A percentile compares a stretch with the other conserved stretches of the same genome.
Conservation (phyloP, 2,888 invertebrate genomes). For the Polietes domitor region DNA sequence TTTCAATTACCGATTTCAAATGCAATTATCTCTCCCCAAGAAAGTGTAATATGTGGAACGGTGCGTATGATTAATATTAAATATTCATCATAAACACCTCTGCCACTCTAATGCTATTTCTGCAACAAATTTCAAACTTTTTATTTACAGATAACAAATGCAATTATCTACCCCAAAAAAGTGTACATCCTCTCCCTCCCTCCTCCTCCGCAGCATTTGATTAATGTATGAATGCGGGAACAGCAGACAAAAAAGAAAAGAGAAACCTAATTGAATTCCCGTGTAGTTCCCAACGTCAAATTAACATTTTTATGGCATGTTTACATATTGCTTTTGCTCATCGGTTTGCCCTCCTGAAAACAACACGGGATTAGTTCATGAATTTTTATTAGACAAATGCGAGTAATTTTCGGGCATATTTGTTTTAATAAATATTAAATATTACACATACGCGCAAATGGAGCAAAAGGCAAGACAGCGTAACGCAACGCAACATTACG, state of each 20-base stretch:
- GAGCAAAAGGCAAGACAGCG: not conserved
- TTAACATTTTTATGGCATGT: conserved; percentile 9
- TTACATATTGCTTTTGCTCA: not conserved
- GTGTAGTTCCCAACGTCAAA: not conserved
- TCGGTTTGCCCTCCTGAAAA: not conserved
- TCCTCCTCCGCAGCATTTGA: no score
- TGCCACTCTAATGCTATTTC: no score
- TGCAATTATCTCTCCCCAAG: no score
- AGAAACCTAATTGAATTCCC: conserved; percentile 10
- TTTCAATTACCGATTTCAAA: no score
- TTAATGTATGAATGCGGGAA: no score
- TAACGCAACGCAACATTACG: not conserved
- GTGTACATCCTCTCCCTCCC: no score
- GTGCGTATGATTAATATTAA: no score
- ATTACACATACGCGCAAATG: not conserved
- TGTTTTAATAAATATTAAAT: conserved; percentile 54
- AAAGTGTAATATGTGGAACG: no score
- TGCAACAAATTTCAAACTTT: no score
- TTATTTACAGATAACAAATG: no score
- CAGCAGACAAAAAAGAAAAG: not conserved
- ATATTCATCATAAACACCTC: no score
- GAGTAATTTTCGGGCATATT: conserved; percentile 23
- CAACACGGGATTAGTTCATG: conserved; percentile 11
- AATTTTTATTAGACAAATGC: conserved; percentile 38
- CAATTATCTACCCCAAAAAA: no score